Evolutionary conservation across 2,797 vertebrate genomes (phyloP).

Genomic region (Gymnocypris eckloni): DNA sequence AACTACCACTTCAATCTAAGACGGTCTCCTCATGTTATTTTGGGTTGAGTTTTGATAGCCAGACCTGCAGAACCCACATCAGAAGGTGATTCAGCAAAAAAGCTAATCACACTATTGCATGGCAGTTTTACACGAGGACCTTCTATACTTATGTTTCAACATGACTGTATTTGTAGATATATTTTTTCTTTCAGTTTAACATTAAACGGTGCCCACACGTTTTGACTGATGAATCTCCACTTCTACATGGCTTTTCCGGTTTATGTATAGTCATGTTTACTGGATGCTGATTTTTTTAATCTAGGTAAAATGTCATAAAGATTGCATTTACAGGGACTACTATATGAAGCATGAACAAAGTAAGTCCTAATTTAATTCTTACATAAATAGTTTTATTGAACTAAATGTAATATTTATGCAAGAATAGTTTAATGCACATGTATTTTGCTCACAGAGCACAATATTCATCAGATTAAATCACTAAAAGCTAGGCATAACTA

Average conservation of each 20-base stretch:
- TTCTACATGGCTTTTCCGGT: neutral
- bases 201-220: neutral
- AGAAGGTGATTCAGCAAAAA: neutral
- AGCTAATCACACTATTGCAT: neutral
- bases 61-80: neutral
- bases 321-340: neutral
- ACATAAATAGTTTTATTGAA: neutral
- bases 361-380: neutral
- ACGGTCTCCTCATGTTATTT: constrained; percentile 39
- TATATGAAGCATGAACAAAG: neutral
- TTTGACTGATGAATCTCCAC: neutral
- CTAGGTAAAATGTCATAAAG: neutral
- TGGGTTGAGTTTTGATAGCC: neutral
- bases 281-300: neutral
- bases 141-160: constrained; percentile 4
- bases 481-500: neutral
- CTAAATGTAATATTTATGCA: neutral
- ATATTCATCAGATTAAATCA: neutral
- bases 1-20: constrained; percentile 39
- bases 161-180: neutral
- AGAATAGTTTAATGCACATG: neutral
- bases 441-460: neutral
- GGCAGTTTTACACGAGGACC: neutral
- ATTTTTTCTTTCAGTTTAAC: neutral
- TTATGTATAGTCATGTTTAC: neutral